Conservation (phyloP, 2,888 invertebrate genomes). For the Drosophila helvetica region DNA sequence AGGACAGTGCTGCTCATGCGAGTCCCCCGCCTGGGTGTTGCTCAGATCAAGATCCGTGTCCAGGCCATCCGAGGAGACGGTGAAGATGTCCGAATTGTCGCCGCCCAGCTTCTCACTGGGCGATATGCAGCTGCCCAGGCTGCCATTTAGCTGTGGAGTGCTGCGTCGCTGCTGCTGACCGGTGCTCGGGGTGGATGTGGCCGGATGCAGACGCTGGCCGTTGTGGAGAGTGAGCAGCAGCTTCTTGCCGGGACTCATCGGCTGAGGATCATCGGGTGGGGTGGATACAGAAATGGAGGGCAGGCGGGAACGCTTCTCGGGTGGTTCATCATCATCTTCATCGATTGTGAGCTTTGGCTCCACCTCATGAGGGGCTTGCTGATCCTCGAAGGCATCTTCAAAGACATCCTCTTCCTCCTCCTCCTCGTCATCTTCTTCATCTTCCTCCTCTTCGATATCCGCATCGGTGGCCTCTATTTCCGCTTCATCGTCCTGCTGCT, state of each 20-base stretch:
- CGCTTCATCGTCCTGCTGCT: constrained; percentile 60
- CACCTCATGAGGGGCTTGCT: constrained; percentile 15
- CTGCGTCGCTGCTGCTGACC: constrained; percentile 50
- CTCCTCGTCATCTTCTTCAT: constrained; percentile 56
- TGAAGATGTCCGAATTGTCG: constrained; percentile 83
- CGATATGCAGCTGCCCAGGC: constrained; percentile 82
- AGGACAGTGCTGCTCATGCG: constrained; percentile 63
- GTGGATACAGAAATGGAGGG: constrained; percentile 27
- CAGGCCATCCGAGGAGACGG: constrained; percentile 83
- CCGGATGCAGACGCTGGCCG: constrained; percentile 44
- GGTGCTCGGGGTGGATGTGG: constrained; percentile 72
- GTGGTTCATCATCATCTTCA: constrained; percentile 19
- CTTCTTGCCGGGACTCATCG: constrained; percentile 56
- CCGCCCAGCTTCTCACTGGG: constrained; percentile 83
- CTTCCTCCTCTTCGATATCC: constrained; percentile 66
- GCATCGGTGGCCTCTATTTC: constrained; percentile 71
- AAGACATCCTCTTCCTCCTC: constrained; percentile 60
- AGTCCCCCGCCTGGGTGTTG: constrained; percentile 77
- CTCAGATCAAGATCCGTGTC: constrained; percentile 83
- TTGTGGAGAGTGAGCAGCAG: constrained; percentile 52
- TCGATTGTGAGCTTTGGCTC: background rate
- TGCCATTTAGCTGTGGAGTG: constrained; percentile 78
- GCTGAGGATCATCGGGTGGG: constrained; percentile 14
- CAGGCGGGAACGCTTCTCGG: constrained; percentile 40
- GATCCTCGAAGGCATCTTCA: constrained; percentile 72